Conservation (phyloP, 2,888 invertebrate species). For the Polyommatus icarus region DNA sequence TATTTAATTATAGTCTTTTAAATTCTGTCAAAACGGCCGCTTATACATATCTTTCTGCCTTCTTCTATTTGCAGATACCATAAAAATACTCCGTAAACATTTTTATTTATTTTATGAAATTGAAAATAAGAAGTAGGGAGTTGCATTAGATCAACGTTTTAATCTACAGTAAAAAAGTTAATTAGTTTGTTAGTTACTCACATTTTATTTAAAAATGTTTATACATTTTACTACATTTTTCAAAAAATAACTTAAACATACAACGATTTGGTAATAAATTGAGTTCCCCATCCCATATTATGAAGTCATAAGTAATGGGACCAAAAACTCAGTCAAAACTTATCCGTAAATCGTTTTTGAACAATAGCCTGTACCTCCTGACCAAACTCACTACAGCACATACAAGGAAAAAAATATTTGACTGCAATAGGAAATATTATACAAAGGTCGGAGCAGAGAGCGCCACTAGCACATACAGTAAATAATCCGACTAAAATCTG, state of each 20-base stretch:
- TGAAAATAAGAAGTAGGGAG: not conserved
- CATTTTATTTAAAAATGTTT: too few species aligned
- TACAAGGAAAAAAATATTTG: too few species aligned
- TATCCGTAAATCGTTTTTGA: not conserved
- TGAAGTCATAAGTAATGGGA: constrained; percentile 2
- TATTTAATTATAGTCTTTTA: not conserved
- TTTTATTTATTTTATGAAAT: not conserved
- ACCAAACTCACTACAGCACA: not conserved
- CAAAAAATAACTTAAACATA: not conserved
- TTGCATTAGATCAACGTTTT: too few species aligned
- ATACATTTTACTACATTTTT: too few species aligned
- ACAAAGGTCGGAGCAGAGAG: too few species aligned
- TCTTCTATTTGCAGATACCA: not conserved
- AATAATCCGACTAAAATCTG: too few species aligned
- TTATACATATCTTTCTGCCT: constrained; percentile 14
- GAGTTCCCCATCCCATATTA: not conserved
- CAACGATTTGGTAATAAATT: not conserved
- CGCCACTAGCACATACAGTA: too few species aligned
- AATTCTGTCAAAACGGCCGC: not conserved
- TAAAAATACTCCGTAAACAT: not conserved
- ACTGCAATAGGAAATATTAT: too few species aligned
- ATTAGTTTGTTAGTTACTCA: not conserved
- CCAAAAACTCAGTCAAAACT: not conserved
- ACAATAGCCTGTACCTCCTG: not conserved
- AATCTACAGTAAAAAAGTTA: not conserved